Conservation (phyloP, 2,797 vertebrate genomes). For the Helicolenus hilgendorfi region DNA sequence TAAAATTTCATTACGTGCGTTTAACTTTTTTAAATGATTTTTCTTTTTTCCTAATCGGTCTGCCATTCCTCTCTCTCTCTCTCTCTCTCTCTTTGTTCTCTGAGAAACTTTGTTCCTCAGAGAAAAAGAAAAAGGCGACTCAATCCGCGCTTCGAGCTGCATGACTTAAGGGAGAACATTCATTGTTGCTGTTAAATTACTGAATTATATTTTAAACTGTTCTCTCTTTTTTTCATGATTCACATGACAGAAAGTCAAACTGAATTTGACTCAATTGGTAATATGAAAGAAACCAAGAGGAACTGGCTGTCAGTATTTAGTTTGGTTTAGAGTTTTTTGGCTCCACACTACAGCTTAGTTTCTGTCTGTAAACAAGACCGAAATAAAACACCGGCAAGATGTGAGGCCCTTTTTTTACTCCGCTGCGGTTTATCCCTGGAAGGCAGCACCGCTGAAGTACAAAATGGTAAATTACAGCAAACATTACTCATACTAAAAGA, state of each 20-base stretch:
- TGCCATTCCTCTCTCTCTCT: background rate
- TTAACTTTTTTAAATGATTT: background rate
- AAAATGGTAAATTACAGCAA: conserved; percentile 2
- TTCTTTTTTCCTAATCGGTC: background rate
- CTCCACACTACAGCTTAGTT: background rate
- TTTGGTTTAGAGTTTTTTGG: background rate
- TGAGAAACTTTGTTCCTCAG: background rate
- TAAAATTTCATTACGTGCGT: background rate
- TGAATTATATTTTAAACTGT: background rate
- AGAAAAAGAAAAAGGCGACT: background rate
- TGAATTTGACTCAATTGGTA: background rate
- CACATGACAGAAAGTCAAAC: background rate
- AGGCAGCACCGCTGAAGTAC: background rate
- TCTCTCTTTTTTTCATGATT: background rate
- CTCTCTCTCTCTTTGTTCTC: background rate
- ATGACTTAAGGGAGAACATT: background rate
- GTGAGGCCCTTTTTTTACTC: background rate
- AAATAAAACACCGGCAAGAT: background rate
- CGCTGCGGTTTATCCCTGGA: background rate
- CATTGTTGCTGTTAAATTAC: background rate
- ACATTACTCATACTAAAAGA: background rate
- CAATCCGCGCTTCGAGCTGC: background rate
- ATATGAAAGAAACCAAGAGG: background rate
- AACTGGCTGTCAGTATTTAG: background rate
- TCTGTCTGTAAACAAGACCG: background rate